These are phyloP conservation scores for Peromyscus eremicus DNA, from an alignment of 2,797 vertebrate species.

Conservation along the genomic window DNA sequence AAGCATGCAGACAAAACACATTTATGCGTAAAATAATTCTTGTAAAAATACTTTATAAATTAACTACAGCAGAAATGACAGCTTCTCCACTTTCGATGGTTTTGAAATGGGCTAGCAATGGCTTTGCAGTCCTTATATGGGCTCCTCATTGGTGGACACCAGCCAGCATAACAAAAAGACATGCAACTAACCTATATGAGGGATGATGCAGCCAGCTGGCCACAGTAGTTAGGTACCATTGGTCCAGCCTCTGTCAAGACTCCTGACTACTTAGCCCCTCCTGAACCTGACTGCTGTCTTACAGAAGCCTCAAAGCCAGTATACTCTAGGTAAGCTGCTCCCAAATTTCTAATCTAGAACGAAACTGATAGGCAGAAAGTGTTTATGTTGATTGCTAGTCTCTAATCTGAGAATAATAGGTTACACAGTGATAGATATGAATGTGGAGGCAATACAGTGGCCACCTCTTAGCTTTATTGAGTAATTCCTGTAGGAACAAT, in stretches of 20 bases:
- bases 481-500: constrained; percentile 73
- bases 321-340: neutral
- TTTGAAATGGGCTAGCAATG: neutral
- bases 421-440: neutral
- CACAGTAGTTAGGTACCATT: neutral
- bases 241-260: neutral
- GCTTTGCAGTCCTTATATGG: neutral
- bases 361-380: neutral
- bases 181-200: neutral
- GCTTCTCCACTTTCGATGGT: neutral
- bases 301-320: neutral
- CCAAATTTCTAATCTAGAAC: neutral
- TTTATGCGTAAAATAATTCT: neutral
- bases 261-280: neutral
- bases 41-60: neutral
- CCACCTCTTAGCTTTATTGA: constrained; percentile 60
- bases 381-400: neutral
- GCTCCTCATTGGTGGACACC: neutral
- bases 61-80: neutral
- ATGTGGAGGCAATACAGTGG: neutral
- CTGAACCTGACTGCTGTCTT: neutral
- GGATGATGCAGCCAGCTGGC: neutral
- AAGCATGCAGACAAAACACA: neutral
- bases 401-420: neutral
- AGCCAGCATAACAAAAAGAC: neutral